A percentile compares a stretch with the other conserved stretches of the same genome.
Evolutionary conservation across 2,797 vertebrate genomes (phyloP).

Genomic region (Alca torda): DNA sequence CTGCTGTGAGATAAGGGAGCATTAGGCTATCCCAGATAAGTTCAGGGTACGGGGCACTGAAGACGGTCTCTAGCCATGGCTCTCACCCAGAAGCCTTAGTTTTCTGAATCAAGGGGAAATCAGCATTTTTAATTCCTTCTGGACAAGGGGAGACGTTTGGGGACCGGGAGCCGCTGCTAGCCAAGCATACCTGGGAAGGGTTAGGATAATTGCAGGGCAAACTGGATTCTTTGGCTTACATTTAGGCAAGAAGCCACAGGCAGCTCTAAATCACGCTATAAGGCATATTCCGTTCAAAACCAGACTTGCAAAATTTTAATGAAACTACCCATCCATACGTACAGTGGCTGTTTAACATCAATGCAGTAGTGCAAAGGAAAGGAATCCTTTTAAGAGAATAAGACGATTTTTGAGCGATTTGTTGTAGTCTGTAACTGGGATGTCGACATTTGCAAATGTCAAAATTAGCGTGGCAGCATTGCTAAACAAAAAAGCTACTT

Average conservation of each 20-base stretch:
- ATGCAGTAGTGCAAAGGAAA: neutral
- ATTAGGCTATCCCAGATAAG: neutral
- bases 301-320: neutral
- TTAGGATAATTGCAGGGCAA: neutral
- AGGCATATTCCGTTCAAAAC: neutral
- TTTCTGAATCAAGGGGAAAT: neutral
- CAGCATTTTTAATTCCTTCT: neutral
- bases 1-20: neutral
- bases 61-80: neutral
- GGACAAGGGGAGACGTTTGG: fast-evolving
- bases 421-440: neutral
- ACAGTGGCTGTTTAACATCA: neutral
- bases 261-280: neutral
- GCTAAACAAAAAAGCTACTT: neutral
- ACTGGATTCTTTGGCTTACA: neutral
- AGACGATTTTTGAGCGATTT: neutral
- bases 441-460: neutral
- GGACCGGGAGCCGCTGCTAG: neutral
- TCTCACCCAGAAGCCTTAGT: neutral
- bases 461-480: neutral
- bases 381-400: neutral
- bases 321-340: neutral
- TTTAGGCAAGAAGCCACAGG: neutral
- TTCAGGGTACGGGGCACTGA: neutral
- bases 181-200: neutral